Percentiles rank a stretch among this genome's conserved stretches.
These are phyloP conservation scores for Drosophila pruinosa DNA, from an alignment of 1,140 invertebrate genomes.

Conservation along the genomic window DNA sequence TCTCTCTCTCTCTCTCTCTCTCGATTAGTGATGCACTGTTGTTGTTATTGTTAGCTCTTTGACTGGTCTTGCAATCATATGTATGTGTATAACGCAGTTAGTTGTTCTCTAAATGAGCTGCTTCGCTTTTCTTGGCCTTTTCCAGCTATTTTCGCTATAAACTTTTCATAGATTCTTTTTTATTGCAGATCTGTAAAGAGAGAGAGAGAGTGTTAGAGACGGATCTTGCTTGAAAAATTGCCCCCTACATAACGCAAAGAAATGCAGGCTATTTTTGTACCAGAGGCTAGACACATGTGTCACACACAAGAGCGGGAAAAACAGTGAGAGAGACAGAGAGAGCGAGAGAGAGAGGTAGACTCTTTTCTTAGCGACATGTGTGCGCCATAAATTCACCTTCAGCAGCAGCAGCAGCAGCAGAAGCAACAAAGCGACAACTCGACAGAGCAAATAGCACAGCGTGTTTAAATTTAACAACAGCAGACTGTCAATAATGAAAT, in stretches of 20 bases:
- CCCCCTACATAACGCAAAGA: constrained; percentile 55
- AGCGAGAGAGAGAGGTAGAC: constrained; percentile 1
- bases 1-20: not conserved
- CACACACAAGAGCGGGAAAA: constrained; percentile 51
- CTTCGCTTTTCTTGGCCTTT: constrained; percentile 3
- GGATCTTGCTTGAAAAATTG: constrained; percentile 47
- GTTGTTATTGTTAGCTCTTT: not conserved
- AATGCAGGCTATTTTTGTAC: constrained; percentile 23
- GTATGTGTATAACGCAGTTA: not conserved
- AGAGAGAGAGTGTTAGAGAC: constrained; percentile 5
- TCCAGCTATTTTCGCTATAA: constrained; percentile 6
- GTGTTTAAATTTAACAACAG: constrained; percentile 73
- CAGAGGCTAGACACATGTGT: constrained; percentile 57
- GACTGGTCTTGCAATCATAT: constrained; percentile 11
- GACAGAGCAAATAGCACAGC: constrained; percentile 68
- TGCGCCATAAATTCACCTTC: constrained; percentile 81
- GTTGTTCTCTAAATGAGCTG: no score
- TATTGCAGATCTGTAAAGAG: constrained; percentile 16
- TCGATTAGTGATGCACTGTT: not conserved
- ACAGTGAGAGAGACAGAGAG: constrained; percentile 5
- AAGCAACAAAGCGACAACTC: constrained; percentile 7
- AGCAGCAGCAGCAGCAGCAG: constrained; percentile 42
- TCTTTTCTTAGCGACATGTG: constrained; percentile 60
- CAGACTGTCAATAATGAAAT: constrained; percentile 34
- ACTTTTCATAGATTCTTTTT: not conserved